Conservation (phyloP, 2,888 invertebrate genomes). For the Geophilus truncorum region DNA sequence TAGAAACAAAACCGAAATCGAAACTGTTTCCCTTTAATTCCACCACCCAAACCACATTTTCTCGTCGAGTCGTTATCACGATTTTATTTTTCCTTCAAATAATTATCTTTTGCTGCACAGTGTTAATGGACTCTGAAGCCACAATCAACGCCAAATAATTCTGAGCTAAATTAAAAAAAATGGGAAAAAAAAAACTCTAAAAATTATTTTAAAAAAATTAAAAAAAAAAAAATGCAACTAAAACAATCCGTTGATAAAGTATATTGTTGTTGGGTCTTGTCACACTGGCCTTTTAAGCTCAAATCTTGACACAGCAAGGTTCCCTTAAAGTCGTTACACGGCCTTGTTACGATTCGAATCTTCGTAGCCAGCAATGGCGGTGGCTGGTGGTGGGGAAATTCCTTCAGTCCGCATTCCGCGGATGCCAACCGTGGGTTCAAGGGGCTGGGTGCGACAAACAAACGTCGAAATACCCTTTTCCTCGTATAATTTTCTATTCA, state of each 20-base stretch:
- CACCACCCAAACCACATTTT: too few species aligned
- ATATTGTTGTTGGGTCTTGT: not conserved
- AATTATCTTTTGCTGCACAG: too few species aligned
- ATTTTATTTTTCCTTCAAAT: not conserved
- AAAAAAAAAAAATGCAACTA: not conserved
- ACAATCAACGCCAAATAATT: too few species aligned
- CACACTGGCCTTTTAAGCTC: not conserved
- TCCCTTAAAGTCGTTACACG: not conserved
- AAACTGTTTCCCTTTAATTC: too few species aligned
- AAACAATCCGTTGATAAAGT: not conserved
- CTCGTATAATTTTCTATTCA: not conserved
- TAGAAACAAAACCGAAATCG: too few species aligned
- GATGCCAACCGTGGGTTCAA: not conserved
- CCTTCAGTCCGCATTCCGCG: slow-evolving; percentile 7
- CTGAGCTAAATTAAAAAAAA: too few species aligned
- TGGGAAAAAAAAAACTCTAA: too few species aligned
- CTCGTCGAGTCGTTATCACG: too few species aligned
- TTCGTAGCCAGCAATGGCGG: not conserved
- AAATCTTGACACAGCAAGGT: not conserved
- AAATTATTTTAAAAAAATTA: too few species aligned
- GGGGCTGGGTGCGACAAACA: not conserved
- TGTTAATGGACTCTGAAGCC: too few species aligned
- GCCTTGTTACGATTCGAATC: slow-evolving; percentile 13
- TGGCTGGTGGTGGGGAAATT: slow-evolving; percentile 5
- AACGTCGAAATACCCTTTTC: not conserved